phyloP scores from a whole-genome alignment of 2,888 invertebrate genomes.

The Calameuta filiformis region DNA sequence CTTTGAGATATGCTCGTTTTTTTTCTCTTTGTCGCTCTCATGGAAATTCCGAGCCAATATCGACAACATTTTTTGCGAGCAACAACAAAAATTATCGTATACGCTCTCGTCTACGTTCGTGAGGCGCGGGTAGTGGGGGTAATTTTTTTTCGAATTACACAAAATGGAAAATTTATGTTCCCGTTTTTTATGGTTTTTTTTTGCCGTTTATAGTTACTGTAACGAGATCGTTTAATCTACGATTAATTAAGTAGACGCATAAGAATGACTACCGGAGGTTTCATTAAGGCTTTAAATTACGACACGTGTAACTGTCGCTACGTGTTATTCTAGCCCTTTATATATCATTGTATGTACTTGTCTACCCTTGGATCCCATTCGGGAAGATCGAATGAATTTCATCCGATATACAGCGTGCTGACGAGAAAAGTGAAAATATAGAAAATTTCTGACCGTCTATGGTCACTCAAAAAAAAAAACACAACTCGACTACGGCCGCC shows the following conservation, averaged over 20 bases:
- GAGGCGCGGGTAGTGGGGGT: neutral
- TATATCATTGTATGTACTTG: neutral
- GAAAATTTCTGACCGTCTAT: neutral
- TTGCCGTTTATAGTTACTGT: slow-evolving; percentile 5
- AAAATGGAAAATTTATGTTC: neutral
- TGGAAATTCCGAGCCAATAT: neutral
- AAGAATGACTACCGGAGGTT: neutral
- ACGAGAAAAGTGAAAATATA: slow-evolving; percentile 21
- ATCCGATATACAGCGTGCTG: slow-evolving; percentile 15
- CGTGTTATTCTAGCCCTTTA: neutral
- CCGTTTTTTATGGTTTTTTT: slow-evolving; percentile 9
- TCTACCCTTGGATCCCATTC: neutral
- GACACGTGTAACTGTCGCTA: neutral
- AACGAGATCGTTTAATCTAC: neutral
- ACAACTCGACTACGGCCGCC: slow-evolving; percentile 42
- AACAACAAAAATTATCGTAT: neutral
- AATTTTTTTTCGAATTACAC: slow-evolving; percentile 4
- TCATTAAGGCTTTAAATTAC: neutral
- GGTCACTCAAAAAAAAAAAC: slow-evolving; percentile 9
- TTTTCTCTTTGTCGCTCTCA: neutral
- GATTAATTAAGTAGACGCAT: neutral
- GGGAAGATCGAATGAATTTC: slow-evolving; percentile 17
- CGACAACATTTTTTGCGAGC: neutral
- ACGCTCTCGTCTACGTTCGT: neutral
- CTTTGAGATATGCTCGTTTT: neutral